Base-by-base conservation (phyloP, 2,113 vertebrate species). In the Glaucomys volans region DNA sequence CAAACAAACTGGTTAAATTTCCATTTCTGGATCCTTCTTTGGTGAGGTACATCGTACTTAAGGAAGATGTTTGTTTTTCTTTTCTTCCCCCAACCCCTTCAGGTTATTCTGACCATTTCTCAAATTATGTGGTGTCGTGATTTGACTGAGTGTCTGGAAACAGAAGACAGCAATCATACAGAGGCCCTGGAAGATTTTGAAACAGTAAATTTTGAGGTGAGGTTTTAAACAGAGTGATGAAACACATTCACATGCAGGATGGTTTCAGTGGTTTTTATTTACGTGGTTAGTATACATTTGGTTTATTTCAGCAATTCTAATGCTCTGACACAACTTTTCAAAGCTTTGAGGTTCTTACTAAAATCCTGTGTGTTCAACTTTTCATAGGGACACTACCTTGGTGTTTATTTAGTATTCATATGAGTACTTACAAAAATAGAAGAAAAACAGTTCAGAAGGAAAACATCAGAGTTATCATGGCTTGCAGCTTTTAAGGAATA, bases 61-160 rank as follows among this genome's bases (percentile, higher is more conserved):
- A 71, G n/a, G 9, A 18, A 8, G 7, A 35, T 81, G 47, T 83
- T 94, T 69, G 35, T 4, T 80, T 14, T 67, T 35, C 30, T 35
- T 69, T n/a, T 69, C 32, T 35, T 8, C 20, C 54, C 20, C 54
- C 54, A 17, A 54, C 18, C 54, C 54, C 14, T 16, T 30, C 64
- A 99, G 99, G 99, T 99, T 95, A 98, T 99, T 97, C 98, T 99
- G 95, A 99, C 99, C 7, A 96, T 99, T 96, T 99, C 99, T 59
- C 99, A 99, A 94, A 95, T 99, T 90, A 99, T 99, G 99, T 99
- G 99, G 99, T 99, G 99, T 95, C 98, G 97, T 20, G 99, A 99
- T 92, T 97, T 99, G 97, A 99, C 99, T 0, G 97, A 98, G 52
- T 99, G 99, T 91, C 97, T 99, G 69, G 98, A 99, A 92, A 97